Base-by-base conservation (phyloP, 2,113 vertebrate species). In the Danionella cerebrum region DNA sequence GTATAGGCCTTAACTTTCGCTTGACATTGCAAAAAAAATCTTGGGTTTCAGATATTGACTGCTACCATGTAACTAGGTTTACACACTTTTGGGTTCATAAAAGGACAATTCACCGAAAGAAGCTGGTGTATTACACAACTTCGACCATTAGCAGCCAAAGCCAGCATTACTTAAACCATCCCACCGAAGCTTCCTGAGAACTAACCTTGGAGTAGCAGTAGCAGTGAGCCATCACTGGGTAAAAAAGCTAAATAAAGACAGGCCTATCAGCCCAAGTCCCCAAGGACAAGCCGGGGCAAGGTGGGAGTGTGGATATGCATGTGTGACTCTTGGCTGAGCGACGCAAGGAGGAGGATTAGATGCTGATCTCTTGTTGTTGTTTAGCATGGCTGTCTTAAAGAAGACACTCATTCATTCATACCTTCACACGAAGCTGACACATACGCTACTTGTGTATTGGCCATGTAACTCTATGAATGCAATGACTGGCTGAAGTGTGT, bases 231-330 rank as follows among this genome's bases (percentile, higher is more conserved):
- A 25, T 58, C 53, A 72, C 54, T 70, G 77, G 76, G 75, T 77
- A 79, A 82, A 69, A 59, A 63, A 67, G 76, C 83, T 83, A 83
- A 83, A 86, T 83, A 84, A 86, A 84, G 82, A 83, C 73, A 68
- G 76, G 82, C 42, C 27, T 48, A 63, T 63, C 29, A 63, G 42
- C 25, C 11, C 3, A 14, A 48, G 10, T 48, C 29, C 59, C 42
- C 2, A 19, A 63, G 44, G 42, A 48, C 42, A 22, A 64, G 42
- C 44, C n/a, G 42, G 12, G 44, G 42, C 35, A 36, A 48, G 44
- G 44, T 48, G 60, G 44, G 16, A 35, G 60, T 35, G 44, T 44
- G 33, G 42, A 48, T 63, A 41, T 70, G 53, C 39, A 25, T 65
- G 44, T 69, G 57, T 24, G 21, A 58, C 54, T 48, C 25, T 18